phyloP scores from a whole-genome alignment of 2,888 invertebrate species.

The Polydrusus cervinus region DNA sequence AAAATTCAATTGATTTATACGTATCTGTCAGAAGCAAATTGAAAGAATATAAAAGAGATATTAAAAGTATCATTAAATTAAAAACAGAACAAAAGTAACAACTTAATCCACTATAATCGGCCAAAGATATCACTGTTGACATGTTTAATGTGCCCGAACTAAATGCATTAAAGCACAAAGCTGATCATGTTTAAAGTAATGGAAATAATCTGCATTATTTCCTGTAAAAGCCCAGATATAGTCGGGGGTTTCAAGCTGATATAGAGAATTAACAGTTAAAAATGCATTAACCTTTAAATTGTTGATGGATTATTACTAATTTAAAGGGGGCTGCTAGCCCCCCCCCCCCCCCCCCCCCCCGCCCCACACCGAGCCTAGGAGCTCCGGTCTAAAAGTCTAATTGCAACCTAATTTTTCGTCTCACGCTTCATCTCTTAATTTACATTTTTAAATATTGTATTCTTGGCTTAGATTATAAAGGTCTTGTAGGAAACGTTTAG shows the following conservation, averaged over 20 bases:
- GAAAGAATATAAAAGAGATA: slow-evolving; percentile 30
- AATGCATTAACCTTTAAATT: too few relatives aligned
- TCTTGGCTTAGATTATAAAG: too few relatives aligned
- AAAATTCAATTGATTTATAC: slow-evolving; percentile 78
- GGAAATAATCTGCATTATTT: slow-evolving; percentile 19
- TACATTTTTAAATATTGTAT: too few relatives aligned
- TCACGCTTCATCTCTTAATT: too few relatives aligned
- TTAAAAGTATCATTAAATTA: slow-evolving; percentile 33
- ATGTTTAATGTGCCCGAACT: slow-evolving; percentile 37
- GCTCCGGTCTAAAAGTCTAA: too few relatives aligned
- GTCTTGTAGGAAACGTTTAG: too few relatives aligned
- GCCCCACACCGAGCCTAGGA: too few relatives aligned
- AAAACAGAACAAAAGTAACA: slow-evolving; percentile 32
- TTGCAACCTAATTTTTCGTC: too few relatives aligned
- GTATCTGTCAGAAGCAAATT: slow-evolving; percentile 4
- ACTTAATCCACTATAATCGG: slow-evolving; percentile 32
- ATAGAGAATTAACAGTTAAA: too few relatives aligned
- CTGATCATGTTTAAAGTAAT: slow-evolving; percentile 22
- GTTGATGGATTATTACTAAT: too few relatives aligned
- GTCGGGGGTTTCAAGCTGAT: not conserved
- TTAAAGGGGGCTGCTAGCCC: too few relatives aligned
- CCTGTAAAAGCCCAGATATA: slow-evolving; percentile 2
- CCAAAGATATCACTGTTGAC: slow-evolving; percentile 33
- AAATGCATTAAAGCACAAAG: slow-evolving; percentile 15
- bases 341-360: too few relatives aligned